Base-by-base conservation (phyloP, 2,113 vertebrate species). In the Motacilla tschutschensis region DNA sequence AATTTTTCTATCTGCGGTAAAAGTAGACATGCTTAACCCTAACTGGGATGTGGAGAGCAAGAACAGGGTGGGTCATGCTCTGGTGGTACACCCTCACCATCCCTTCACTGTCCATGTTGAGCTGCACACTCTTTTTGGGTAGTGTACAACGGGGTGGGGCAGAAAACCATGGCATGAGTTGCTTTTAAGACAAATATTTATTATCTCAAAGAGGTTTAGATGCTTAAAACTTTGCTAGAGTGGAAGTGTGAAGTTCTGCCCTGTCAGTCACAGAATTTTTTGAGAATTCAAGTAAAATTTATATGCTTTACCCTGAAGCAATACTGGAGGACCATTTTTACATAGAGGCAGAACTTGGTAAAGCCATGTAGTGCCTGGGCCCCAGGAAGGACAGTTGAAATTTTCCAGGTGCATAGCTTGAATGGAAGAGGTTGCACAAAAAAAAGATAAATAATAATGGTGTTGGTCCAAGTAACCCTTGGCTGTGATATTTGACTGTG, bases 11-110 rank as follows among this genome's bases (percentile, higher is more conserved):
- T 57, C 20, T 31, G 21, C 5, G 4, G 28, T 48, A 58, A n/a
- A 75, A 82, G 50, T 11, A 14, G 14, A 18, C 0, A 0, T 66
- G 11, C 14, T 67, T 17, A 58, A 19, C 54, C 22, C 29, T 69
- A 44, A 59, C 12, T 1, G 4, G 17, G 4, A 41, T 55, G 16
- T 51, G 41, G 16, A 29, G 6, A 55, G 16, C 5, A 69, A 72
- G 18, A 47, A 17, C 1, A 4, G 5, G 12, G 5, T 33, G 35
- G 1, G 0, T 25, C 73, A 54, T 0, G 1, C 7, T 19, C 9
- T 2, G 1, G 2, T 8, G 13, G 8, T 2, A 38, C 17, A 58
- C 29, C 44, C 19, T 64, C n/a, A 50, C 44, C 16, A 33, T n/a
- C 10, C 13, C 5, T 17, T 33, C 31, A 17, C 18, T 35, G 17